Evolutionary conservation across 2,888 invertebrate species (phyloP), one percentile per base, ranked within the genome.

Genomic region (Drosophila birchii): DNA sequence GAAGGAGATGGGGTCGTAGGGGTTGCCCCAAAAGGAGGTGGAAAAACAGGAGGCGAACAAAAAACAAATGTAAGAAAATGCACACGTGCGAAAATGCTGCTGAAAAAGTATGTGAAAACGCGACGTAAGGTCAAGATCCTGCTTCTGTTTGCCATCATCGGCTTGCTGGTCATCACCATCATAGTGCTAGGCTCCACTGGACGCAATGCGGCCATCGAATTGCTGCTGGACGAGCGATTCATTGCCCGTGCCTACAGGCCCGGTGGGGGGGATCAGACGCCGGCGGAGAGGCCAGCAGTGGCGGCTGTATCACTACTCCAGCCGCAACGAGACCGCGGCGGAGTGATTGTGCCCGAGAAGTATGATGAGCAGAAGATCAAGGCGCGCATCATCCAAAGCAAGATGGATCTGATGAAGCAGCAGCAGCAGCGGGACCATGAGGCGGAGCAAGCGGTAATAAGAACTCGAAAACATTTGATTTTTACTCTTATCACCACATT

Each of bases 91-190:
- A 85, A 73, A 82, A 58, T 92, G 92, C 82, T 92, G 81, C 77
- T 92, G n/a, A 92, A 91, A 76, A 92, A 92, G 81, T 92, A 92
- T 84, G 89, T 92, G 54, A 92, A 92, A 90, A 92, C 90, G 82
- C 91, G 92, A 44, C 88, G 91, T 78, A 92, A 92, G 86, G 83
- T 91, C 59, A 91, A 91, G 69, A 90, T 92, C 38, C 83, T 92
- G 49, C 69, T 92, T 49, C 80, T 92, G 44, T 78, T 91, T 53
- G 88, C 90, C 56, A 89, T 92, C 68, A 84, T 92, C 38, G 89
- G 79, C 6, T 73, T 92, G 12, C 90, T 92, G 71, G 81, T 91
- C 66, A 86, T 91, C 61, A 91, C 91, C 74, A 80, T 92, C 36
- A 88, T 92, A 54, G 74, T 92, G 49, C 71, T 92, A 3, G 91